Evolutionary conservation across 2,888 invertebrate genomes (phyloP).

Genomic region (Conomelus anceps): DNA sequence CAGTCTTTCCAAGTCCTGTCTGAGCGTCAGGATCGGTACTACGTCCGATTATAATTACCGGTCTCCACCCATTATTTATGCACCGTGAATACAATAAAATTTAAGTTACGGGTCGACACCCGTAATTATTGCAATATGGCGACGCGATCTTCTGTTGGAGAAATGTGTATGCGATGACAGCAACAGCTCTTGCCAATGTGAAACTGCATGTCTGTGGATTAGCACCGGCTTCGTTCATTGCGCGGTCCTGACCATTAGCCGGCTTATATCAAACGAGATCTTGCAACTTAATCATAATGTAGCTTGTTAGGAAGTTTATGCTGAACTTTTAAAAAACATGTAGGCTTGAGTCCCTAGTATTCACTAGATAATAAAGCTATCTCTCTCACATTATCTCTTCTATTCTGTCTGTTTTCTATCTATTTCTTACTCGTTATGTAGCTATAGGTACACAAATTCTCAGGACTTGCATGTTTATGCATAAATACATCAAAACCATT

Average conservation of each 20-base stretch:
- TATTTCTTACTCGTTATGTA: too few relatives aligned
- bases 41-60: not conserved
- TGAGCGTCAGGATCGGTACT: not conserved
- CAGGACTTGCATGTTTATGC: too few relatives aligned
- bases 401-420: too few relatives aligned
- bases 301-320: not conserved
- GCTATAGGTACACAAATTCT: too few relatives aligned
- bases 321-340: not conserved
- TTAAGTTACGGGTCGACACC: not conserved
- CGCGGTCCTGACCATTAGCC: not conserved
- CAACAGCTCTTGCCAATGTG: not conserved
- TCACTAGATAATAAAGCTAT: too few relatives aligned
- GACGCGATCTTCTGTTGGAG: not conserved
- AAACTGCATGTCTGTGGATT: not conserved
- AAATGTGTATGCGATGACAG: not conserved
- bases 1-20: not conserved
- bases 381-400: too few relatives aligned
- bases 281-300: too few relatives aligned
- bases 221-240: not conserved
- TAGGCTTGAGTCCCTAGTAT: too few relatives aligned
- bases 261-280: too few relatives aligned
- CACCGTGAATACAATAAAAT: not conserved
- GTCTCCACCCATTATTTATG: not conserved
- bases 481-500: too few relatives aligned
- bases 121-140: not conserved